Evolutionary conservation across 2,797 vertebrate genomes (phyloP).

Genomic region (Macroramphosus scolopax): DNA sequence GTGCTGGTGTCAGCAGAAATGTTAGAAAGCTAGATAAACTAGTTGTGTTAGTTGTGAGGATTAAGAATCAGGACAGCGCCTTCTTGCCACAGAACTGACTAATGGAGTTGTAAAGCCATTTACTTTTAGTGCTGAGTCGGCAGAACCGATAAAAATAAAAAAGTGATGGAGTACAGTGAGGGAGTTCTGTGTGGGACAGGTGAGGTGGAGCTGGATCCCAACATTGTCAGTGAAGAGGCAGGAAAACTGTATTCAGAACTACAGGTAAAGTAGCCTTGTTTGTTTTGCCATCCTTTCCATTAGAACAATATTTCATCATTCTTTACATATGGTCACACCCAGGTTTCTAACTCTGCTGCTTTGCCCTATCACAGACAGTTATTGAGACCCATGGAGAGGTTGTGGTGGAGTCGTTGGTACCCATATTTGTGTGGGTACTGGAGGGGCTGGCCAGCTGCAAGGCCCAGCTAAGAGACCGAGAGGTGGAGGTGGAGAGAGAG

Average conservation of each 20-base stretch:
- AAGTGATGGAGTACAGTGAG: slow-evolving; percentile 76
- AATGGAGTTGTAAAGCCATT: slow-evolving; percentile 3
- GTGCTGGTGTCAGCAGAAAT: slow-evolving; percentile 34
- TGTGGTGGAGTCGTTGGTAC: slow-evolving; percentile 81
- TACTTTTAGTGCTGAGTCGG: background rate
- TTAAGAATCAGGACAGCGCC: slow-evolving; percentile 16
- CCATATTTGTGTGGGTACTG: slow-evolving; percentile 82
- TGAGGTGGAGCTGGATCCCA: slow-evolving; percentile 78
- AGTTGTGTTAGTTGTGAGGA: slow-evolving; percentile 34
- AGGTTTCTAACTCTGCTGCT: background rate
- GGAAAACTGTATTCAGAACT: slow-evolving; percentile 82
- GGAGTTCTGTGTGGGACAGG: slow-evolving; percentile 68
- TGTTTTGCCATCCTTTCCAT: too few species aligned
- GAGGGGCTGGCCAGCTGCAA: slow-evolving; percentile 79
- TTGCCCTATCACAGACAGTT: slow-evolving; percentile 61
- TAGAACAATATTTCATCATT: too few species aligned
- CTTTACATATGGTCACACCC: too few species aligned
- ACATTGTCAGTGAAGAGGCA: slow-evolving; percentile 83
- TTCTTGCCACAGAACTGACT: background rate
- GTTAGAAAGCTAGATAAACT: slow-evolving; percentile 41
- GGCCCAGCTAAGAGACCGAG: slow-evolving; percentile 75
- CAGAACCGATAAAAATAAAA: slow-evolving; percentile 2
- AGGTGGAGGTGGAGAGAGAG: slow-evolving; percentile 75
- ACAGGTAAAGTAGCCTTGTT: slow-evolving; percentile 65
- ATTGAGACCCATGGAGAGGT: slow-evolving; percentile 78